phyloP scores from a whole-genome alignment of 2,113 vertebrate genomes.

The Podarcis raffonei region DNA sequence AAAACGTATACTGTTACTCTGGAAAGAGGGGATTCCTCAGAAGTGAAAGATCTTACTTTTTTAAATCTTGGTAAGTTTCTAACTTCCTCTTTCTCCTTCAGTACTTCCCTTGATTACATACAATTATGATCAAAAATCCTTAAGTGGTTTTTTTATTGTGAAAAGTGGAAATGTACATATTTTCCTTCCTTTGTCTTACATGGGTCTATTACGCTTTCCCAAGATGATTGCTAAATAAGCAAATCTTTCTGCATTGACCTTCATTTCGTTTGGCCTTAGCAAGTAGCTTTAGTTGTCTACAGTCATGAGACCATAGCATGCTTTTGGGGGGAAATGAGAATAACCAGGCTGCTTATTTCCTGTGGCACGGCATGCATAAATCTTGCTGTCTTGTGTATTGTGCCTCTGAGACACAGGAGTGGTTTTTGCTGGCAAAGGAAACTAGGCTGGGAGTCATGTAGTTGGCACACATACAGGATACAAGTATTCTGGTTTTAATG shows the following conservation, averaged over 20 bases:
- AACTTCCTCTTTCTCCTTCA: conserved; percentile 27
- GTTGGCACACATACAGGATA: not conserved
- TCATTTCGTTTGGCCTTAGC: conserved; percentile 30
- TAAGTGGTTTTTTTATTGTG: not conserved
- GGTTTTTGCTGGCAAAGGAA: conserved; percentile 33
- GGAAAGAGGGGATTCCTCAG: conserved; percentile 53
- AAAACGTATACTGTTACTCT: conserved; percentile 86
- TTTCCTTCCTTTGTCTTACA: not conserved
- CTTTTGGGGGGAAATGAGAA: conserved; percentile 29
- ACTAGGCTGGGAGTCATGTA: not conserved
- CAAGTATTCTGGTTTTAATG: not conserved
- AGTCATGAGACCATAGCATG: conserved; percentile 37
- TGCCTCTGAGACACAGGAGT: conserved; percentile 42
- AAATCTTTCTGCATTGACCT: conserved; percentile 35
- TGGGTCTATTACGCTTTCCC: not conserved
- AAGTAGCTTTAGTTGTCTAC: conserved; percentile 25
- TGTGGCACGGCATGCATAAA: conserved; percentile 28
- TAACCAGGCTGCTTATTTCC: conserved; percentile 36
- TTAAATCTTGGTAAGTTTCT: conserved; percentile 87
- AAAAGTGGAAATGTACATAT: not conserved
- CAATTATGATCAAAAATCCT: not conserved
- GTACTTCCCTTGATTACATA: not conserved
- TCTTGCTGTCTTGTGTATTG: conserved; percentile 43
- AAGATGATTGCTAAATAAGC: conserved; percentile 24
- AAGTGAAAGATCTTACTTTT: conserved; percentile 78